Evolutionary conservation across 1,140 invertebrate species (phyloP), one percentile per base, ranked within the genome.

Genomic region (Cyclina sinensis): DNA sequence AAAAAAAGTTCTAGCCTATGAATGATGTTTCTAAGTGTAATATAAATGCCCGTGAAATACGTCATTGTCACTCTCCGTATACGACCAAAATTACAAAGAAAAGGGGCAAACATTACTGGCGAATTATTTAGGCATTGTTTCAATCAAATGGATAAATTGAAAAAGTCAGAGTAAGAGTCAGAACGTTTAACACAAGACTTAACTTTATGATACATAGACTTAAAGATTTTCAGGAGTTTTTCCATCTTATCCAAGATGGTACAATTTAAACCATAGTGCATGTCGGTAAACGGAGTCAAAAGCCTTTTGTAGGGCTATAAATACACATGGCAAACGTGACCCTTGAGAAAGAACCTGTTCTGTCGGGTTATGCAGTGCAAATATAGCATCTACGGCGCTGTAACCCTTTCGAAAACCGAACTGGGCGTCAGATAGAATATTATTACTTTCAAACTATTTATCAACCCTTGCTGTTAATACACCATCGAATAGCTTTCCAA

Each of bases 401-500:
- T 7, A 24, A n/a, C 70, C 70, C 39, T 74, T 74, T 27, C 39
- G 12, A 32, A 74, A 74, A 9, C 70, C 70, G 43, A 43, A 39
- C n/a, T 74, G 70, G 18, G 70, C 32, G 43, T 74, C 70, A 3
- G 70, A 74, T 12, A 46, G 12, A n/a, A 46, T 11, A 24, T 74
- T 48, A 43, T 74, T 46, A 5, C 43, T n/a, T 12, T 74, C 70
- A n/a, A 48, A 43, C 70, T 37, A 74, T 3, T 74, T 74, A 4
- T 46, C 43, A 2, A 74, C 43, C 12, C 37, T 18, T n/a, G 70
- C 35, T n/a, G 37, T 46, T 30, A 91, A 70, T 46, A 88, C 32
- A 14, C 76, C 16, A 0, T 80, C 88, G 62, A 91, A 91, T 11
- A 79, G 27, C 51, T 91, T 90, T 39, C 39, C 37, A 18, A 90